phyloP scores from a whole-genome alignment of 2,113 vertebrate genomes.

The Semnornis frantzii region DNA sequence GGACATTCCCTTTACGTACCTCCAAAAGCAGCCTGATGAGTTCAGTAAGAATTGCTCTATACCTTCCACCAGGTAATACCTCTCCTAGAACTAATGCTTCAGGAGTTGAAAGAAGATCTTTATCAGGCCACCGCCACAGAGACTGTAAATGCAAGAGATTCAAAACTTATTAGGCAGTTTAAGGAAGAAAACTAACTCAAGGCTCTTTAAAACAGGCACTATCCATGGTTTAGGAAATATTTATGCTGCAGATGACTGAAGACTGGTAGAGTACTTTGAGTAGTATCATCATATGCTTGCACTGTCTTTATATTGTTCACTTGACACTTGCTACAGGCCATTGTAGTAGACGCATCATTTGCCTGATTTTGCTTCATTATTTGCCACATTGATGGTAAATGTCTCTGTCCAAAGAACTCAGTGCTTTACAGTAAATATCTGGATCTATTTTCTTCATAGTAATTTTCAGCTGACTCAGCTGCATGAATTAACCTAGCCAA shows the following conservation, averaged over 20 bases:
- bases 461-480: conserved; percentile 46
- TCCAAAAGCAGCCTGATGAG: background rate
- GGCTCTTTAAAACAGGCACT: background rate
- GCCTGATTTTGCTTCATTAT: background rate
- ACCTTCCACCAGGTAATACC: rapidly evolving
- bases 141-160: background rate
- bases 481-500: conserved; percentile 28
- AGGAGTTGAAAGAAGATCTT: background rate
- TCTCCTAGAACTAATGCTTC: background rate
- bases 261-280: background rate
- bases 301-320: background rate
- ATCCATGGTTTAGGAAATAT: background rate
- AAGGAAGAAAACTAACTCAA: background rate
- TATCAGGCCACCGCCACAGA: background rate
- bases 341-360: background rate
- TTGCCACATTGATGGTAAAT: background rate
- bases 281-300: background rate
- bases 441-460: background rate
- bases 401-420: background rate
- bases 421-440: conserved; percentile 19
- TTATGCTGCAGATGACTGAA: background rate
- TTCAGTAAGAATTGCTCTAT: background rate
- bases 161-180: background rate
- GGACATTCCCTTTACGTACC: background rate
- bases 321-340: background rate